Evolutionary conservation across 1,140 invertebrate species (phyloP).

Genomic region (Phymastichus coffea): DNA sequence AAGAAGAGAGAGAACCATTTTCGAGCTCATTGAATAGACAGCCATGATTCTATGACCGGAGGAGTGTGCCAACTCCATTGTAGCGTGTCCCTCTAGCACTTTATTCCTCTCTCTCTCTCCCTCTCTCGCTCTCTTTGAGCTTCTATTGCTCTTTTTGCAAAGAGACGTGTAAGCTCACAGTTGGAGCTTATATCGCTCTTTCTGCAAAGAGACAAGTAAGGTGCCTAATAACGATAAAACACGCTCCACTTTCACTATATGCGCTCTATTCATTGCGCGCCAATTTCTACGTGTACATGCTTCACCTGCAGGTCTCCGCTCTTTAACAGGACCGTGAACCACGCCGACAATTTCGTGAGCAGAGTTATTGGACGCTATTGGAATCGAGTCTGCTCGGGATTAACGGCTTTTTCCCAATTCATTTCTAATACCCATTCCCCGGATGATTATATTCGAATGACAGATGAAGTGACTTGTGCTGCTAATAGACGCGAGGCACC

Average conservation of each 20-base stretch:
- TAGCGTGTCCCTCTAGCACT: constrained; percentile 49
- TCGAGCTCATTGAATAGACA: constrained; percentile 59
- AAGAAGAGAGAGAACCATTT: constrained; percentile 56
- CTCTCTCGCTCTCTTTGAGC: background rate
- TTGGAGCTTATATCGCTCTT: background rate
- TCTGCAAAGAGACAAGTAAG: too few species aligned
- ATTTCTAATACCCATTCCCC: constrained; percentile 1
- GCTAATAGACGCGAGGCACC: constrained; percentile 5
- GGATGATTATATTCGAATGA: constrained; percentile 2
- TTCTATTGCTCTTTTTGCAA: background rate
- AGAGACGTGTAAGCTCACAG: background rate
- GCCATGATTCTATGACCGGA: constrained; percentile 54
- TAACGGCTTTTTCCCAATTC: background rate
- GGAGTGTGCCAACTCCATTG: constrained; percentile 58
- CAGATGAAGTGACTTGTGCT: background rate
- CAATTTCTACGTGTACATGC: background rate
- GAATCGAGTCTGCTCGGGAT: too few species aligned
- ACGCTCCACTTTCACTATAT: background rate
- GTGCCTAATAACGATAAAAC: background rate
- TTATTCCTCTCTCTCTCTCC: constrained; percentile 44
- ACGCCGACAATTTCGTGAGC: too few species aligned
- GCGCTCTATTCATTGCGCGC: constrained; percentile 3
- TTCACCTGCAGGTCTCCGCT: too few species aligned
- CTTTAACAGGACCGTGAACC: too few species aligned
- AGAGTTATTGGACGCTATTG: too few species aligned